Base-by-base conservation (phyloP, 2,888 invertebrate species). In the Lycaena phlaeas region DNA sequence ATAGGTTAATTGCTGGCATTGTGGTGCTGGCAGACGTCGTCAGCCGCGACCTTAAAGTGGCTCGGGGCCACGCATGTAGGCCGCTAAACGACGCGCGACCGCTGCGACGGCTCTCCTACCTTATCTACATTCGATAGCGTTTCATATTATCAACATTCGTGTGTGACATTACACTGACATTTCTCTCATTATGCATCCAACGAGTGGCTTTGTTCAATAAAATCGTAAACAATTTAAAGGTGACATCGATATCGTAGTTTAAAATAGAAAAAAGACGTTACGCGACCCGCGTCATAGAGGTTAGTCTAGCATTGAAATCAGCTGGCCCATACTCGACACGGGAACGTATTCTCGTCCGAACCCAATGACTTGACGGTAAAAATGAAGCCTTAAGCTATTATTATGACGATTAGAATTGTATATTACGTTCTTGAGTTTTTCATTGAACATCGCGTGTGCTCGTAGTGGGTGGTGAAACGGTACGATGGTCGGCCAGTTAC, bases 1-100 rank as follows among this genome's bases (percentile, higher is more conserved):
- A 79, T 79, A 78, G 77, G 77, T 75, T 82, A 81, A 84, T 81
- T 77, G 65, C 74, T 75, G 72, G 75, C 77, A 82, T 81, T 77
- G 82, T 82, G 64, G 70, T 71, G 73, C 74, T 79, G 78, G 79
- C 76, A 79, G 72, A 76, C 68, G 74, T 75, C 67, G 70, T 56
- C 71, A 72, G 65, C 69, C 64, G 64, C 79, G 81, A 82, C 81
- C 81, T 81, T 76, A 81, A 64, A 70, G 64, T 65, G 67, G 56
- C 71, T 73, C 66, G 76, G 72, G 79, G 75, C 77, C 77, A 74
- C 72, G 73, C 72, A 68, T 66, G 68, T 69, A 48, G 50, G 64
- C 57, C 64, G 63, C 69, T 69, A 68, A 70, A 75, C 65, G 57
- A 46, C 44, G 45, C 44, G 34, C 39, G 39, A 40, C 36, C 40